Conservation (phyloP, 2,113 vertebrate genomes). For the Illadopsis cleaveri region DNA sequence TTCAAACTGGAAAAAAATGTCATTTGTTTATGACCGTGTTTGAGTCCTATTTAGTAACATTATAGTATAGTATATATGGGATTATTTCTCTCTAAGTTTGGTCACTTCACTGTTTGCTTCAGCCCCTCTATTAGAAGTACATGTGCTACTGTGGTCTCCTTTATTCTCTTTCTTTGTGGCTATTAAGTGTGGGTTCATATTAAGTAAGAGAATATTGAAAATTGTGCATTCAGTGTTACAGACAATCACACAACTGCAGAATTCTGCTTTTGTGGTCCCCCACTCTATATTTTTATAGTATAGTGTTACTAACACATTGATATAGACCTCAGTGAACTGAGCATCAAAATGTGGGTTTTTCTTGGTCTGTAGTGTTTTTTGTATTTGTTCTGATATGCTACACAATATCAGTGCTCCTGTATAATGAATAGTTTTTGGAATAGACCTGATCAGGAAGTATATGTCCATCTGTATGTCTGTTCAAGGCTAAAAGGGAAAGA, state of each 20-base stretch:
- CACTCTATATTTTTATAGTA: not conserved
- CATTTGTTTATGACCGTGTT: not conserved
- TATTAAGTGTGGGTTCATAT: not conserved
- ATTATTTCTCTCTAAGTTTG: not conserved
- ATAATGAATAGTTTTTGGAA: not conserved
- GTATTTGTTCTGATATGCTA: not conserved
- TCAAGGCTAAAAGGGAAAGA: not conserved
- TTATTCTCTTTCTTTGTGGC: not conserved
- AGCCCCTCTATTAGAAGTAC: not conserved
- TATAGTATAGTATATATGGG: not conserved
- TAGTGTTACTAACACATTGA: not conserved
- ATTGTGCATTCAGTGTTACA: not conserved
- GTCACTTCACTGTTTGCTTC: not conserved
- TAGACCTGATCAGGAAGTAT: not conserved
- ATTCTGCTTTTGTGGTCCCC: not conserved
- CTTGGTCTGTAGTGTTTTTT: not conserved
- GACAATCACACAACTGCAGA: not conserved
- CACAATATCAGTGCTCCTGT: not conserved
- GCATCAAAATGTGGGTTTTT: not conserved
- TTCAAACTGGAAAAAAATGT: not conserved
- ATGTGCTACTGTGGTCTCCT: not conserved
- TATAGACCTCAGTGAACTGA: not conserved
- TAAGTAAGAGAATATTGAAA: not conserved
- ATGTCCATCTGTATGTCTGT: not conserved
- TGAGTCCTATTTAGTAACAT: not conserved